Percentiles rank a stretch among this genome's conserved stretches.
These are phyloP conservation scores for Noctua comes DNA, from an alignment of 2,888 invertebrate genomes.

Conservation along the genomic window DNA sequence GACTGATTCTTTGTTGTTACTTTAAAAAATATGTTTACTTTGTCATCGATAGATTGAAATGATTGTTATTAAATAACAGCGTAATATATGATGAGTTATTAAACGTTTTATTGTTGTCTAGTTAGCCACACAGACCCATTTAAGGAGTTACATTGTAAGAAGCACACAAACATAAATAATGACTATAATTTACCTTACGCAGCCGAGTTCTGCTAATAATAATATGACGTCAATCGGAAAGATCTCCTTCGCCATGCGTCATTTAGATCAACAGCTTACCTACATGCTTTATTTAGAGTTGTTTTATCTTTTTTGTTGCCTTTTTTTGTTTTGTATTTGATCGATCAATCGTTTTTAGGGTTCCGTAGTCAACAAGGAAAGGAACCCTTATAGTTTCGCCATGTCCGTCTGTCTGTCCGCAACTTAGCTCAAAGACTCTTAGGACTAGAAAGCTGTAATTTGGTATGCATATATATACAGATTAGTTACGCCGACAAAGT, in stretches of 20 bases:
- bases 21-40: neutral
- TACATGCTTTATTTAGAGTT: constrained; percentile 1
- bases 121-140: neutral
- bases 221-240: constrained; percentile 57
- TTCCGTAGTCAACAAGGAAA: too few species aligned
- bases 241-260: constrained; percentile 32
- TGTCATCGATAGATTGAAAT: constrained; percentile 2
- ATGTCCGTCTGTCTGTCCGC: too few species aligned
- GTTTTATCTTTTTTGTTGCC: neutral
- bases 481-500: too few species aligned
- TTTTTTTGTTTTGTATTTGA: neutral
- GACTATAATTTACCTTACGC: constrained; percentile 30
- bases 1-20: neutral
- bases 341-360: neutral
- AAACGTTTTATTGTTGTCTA: neutral
- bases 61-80: neutral
- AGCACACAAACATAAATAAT: constrained; percentile 18
- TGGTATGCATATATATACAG: too few species aligned
- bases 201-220: constrained; percentile 8
- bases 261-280: constrained; percentile 7
- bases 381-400: too few species aligned
- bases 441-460: too few species aligned
- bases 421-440: too few species aligned
- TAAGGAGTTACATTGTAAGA: neutral
- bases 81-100: neutral